Evolutionary conservation across 2,888 invertebrate genomes (phyloP), one percentile per base, ranked within the genome.

Genomic region (Leptinotarsa rubiginosa): DNA sequence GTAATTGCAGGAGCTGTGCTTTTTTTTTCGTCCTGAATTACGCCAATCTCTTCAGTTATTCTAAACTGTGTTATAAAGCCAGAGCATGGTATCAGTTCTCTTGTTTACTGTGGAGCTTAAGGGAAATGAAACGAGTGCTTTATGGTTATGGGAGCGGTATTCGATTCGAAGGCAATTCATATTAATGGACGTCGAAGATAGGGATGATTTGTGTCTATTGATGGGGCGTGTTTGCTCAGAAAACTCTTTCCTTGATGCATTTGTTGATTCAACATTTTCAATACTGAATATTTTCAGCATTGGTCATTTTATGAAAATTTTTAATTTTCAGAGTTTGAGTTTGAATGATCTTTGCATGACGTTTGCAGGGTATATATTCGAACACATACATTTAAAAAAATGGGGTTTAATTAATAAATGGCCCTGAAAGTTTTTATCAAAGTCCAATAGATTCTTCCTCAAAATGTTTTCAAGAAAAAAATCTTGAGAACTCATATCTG

Each of bases 71-170:
- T 56, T 56, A 56, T 56, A 18, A 62, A 62, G 62, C 62, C n/a
- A 62, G 31, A 62, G 62, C 62, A 31, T n/a, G 31, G 31, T 62
- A 62, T 62, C 16, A 62, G 62, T 62, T 31, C n/a, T 62, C 31
- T 41, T 62, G 41, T 62, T 62, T 62, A 62, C 62, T 62, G 41
- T 31, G n/a, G 41, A 56, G 62, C 62, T 62, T 41, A 15, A 41
- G 41, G 62, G 62, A 41, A 41, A 62, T 62, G 62, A 62, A 62
- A 62, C 62, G 62, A 62, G 62, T 62, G 41, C 62, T 62, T 62
- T 62, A 31, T 31, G 56, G 56, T 56, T 56, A 56, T 56, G 22
- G 56, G 22, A 56, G 56, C 15, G 56, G 56, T 56, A 56, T 56
- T 56, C 56, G 56, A 22, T 56, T 22, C 56, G 22, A 22, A 20